Conservation (phyloP, 2,888 invertebrate genomes). For the Eurytoma californica region DNA sequence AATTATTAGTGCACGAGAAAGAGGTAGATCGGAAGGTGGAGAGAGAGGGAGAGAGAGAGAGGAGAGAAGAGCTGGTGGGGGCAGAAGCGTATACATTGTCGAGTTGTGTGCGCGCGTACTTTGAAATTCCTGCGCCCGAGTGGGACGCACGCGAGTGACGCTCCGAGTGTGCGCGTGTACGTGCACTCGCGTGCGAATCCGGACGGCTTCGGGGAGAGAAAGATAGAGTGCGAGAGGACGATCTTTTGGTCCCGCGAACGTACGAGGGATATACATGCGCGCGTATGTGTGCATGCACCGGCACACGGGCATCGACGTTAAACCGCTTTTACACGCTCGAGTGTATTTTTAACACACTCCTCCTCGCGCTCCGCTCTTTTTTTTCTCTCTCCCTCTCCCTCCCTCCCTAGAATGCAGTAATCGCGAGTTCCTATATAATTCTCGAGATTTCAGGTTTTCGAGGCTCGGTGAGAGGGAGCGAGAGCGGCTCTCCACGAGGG, state of each 20-base stretch:
- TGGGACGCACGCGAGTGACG: conserved; percentile 6
- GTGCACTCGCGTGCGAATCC: conserved; percentile 2
- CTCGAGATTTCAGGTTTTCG: conserved; percentile 46
- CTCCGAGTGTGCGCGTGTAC: not conserved
- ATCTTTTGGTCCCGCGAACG: not conserved
- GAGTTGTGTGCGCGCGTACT: conserved; percentile 33
- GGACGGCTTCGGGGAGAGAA: not conserved
- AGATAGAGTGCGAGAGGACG: not conserved
- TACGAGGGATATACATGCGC: conserved; percentile 4
- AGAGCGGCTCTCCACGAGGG: conserved; percentile 27
- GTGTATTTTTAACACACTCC: conserved; percentile 37
- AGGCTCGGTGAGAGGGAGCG: not conserved
- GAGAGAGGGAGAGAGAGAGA: not conserved
- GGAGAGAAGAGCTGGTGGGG: not conserved
- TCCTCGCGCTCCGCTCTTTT: not conserved
- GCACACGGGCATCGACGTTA: conserved; percentile 15
- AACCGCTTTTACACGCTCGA: conserved; percentile 25
- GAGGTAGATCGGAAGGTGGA: conserved; percentile 4
- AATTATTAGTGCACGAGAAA: not conserved
- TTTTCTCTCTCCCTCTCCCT: not conserved
- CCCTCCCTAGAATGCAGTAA: conserved; percentile 31
- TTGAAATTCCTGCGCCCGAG: conserved; percentile 45
- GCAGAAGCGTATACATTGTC: conserved; percentile 42
- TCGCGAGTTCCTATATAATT: conserved; percentile 38
- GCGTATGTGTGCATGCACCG: not conserved